Evolutionary conservation across 2,888 invertebrate genomes (phyloP).

Genomic region (Mimumesa dahlbomi): DNA sequence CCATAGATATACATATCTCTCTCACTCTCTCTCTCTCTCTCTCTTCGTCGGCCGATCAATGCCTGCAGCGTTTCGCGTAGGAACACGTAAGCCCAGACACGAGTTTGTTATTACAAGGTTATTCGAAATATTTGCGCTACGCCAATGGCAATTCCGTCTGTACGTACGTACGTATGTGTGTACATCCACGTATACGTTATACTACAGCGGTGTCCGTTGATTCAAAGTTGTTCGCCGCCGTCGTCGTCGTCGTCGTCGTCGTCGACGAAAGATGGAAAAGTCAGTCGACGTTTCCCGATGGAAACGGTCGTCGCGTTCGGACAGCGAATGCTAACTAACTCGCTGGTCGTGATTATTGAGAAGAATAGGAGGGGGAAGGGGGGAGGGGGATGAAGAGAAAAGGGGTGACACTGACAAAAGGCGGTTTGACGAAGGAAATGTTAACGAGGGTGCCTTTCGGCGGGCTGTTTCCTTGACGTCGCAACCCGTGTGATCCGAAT

Average conservation of each 20-base stretch:
- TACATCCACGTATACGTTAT: too few species aligned
- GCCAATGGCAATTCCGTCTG: slow-evolving; percentile 14
- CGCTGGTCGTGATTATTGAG: slow-evolving; percentile 37
- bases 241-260: too few species aligned
- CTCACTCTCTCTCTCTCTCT: neutral
- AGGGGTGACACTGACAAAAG: slow-evolving; percentile 60
- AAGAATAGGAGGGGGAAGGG: too few species aligned
- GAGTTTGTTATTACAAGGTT: slow-evolving; percentile 41
- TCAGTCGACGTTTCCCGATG: slow-evolving; percentile 2
- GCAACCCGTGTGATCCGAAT: slow-evolving; percentile 34
- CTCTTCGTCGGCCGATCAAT: slow-evolving; percentile 41
- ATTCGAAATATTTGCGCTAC: slow-evolving; percentile 20
- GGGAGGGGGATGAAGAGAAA: too few species aligned
- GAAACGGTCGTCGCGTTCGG: slow-evolving; percentile 9
- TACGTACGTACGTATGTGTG: neutral
- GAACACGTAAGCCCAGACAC: slow-evolving; percentile 15
- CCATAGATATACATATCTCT: slow-evolving; percentile 12
- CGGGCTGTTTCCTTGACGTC: slow-evolving; percentile 52
- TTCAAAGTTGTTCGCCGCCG: neutral
- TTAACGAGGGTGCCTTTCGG: slow-evolving; percentile 59
- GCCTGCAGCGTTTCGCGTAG: slow-evolving; percentile 32
- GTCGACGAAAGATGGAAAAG: slow-evolving; percentile 23
- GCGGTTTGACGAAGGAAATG: slow-evolving; percentile 60
- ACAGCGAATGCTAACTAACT: slow-evolving; percentile 34
- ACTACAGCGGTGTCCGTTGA: neutral